Conservation (phyloP, 2,113 vertebrate species). For the Rhinoderma darwinii region DNA sequence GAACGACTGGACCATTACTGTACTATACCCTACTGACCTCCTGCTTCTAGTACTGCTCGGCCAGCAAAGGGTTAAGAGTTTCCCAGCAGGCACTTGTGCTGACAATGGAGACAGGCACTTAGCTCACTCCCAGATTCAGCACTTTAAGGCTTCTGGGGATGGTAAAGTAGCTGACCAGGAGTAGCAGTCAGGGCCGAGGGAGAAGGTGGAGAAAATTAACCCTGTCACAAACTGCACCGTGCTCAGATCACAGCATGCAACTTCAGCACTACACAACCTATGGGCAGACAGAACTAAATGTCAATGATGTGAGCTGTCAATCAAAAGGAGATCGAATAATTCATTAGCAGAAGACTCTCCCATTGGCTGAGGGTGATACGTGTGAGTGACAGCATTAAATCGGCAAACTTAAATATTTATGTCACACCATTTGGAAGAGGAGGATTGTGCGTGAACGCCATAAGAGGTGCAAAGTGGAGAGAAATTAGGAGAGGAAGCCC, state of each 20-base stretch:
- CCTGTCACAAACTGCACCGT: neutral
- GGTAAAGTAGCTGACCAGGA: constrained; percentile 55
- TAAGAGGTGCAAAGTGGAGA: neutral
- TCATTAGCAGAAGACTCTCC: neutral
- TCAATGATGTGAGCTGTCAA: constrained; percentile 16
- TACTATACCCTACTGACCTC: neutral
- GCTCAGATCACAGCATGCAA: neutral
- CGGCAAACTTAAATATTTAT: constrained; percentile 19
- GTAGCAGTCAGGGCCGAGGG: constrained; percentile 9
- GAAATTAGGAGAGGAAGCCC: neutral
- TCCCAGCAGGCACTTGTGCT: constrained; percentile 57
- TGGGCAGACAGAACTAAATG: neutral
- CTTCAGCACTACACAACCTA: neutral
- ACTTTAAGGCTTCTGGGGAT: constrained; percentile 53
- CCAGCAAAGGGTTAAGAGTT: constrained; percentile 35
- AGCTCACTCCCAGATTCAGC: constrained; percentile 58
- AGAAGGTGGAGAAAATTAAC: constrained; percentile 51
- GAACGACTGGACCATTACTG: no score
- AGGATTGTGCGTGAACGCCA: neutral
- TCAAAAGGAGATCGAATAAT: neutral
- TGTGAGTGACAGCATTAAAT: neutral
- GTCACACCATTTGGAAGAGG: neutral
- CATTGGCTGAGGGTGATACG: neutral
- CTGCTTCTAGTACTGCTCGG: neutral
- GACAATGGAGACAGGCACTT: constrained; percentile 56